Percentiles rank a stretch among this genome's conserved stretches.
These are phyloP conservation scores for Stictocephala bisonia DNA, from an alignment of 2,888 invertebrate genomes.

Conservation along the genomic window DNA sequence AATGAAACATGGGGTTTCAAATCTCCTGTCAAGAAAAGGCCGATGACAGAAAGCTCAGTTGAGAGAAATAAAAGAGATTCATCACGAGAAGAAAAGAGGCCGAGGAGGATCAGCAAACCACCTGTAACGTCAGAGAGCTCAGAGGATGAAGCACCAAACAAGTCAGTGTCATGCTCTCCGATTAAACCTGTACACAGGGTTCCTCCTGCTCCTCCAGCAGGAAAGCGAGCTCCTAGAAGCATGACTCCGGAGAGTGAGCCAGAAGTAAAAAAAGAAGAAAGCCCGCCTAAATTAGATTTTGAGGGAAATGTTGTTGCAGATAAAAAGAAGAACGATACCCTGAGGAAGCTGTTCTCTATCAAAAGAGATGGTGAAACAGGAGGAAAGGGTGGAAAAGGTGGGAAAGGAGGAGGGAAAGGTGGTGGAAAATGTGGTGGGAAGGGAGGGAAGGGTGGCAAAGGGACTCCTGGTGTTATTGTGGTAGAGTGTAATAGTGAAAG, in stretches of 20 bases:
- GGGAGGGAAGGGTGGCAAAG: constrained; percentile 73
- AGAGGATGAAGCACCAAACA: constrained; percentile 62
- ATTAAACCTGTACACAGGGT: constrained; percentile 53
- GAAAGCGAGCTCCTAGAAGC: constrained; percentile 53
- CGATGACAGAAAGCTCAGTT: constrained; percentile 50
- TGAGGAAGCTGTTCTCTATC: constrained; percentile 74
- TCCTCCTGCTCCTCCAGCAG: constrained; percentile 51
- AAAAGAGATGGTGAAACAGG: constrained; percentile 60
- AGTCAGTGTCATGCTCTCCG: constrained; percentile 50
- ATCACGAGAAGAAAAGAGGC: constrained; percentile 47
- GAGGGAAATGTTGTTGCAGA: constrained; percentile 71
- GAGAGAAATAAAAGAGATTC: constrained; percentile 48
- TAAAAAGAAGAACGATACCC: constrained; percentile 77
- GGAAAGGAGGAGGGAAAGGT: constrained; percentile 73
- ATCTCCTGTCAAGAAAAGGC: constrained; percentile 44
- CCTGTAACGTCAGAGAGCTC: constrained; percentile 59
- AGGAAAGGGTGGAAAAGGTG: constrained; percentile 61
- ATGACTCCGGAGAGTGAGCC: constrained; percentile 48
- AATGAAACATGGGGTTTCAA: constrained; percentile 52
- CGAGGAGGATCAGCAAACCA: constrained; percentile 53
- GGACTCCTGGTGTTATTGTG: constrained; percentile 79
- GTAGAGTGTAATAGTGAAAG: constrained; percentile 70
- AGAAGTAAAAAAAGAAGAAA: constrained; percentile 62
- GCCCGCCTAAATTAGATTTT: constrained; percentile 66
- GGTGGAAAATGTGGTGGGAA: constrained; percentile 74